Evolutionary conservation across 1,140 invertebrate species (phyloP).

Genomic region (Diorhabda carinulata): DNA sequence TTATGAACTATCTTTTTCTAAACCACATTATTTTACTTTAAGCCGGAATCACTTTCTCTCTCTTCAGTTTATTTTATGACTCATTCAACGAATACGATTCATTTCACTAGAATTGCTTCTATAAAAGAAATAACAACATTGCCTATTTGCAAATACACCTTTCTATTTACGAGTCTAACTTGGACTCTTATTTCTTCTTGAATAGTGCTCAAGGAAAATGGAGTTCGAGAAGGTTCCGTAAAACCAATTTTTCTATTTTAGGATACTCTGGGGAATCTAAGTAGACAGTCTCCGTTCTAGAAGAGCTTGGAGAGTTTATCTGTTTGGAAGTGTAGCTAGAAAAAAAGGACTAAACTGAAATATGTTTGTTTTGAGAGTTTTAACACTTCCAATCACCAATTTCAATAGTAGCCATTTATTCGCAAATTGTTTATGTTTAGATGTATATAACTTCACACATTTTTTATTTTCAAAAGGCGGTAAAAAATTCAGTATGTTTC

Average conservation of each 20-base stretch:
- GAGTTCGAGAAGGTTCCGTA: conserved; percentile 11
- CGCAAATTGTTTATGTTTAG: no score
- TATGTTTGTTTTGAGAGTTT: background rate
- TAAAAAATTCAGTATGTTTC: no score
- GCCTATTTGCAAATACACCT: background rate
- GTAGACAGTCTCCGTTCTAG: conserved; percentile 12
- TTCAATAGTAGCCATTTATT: no score
- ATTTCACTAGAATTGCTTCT: no score
- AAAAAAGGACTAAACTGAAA: background rate
- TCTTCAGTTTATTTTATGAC: no score
- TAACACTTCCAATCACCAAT: background rate
- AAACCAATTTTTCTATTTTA: conserved; percentile 18
- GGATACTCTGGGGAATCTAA: conserved; percentile 18
- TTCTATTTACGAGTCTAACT: background rate
- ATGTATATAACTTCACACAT: no score
- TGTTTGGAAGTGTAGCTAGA: background rate
- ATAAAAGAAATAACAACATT: background rate
- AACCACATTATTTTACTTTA: no score
- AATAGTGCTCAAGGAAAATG: conserved; percentile 17
- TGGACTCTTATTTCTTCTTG: background rate
- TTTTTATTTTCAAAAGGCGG: no score
- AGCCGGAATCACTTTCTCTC: no score
- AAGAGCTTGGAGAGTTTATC: conserved; percentile 14
- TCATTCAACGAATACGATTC: no score
- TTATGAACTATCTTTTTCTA: no score